A percentile compares a stretch with the other conserved stretches of the same genome.
Evolutionary conservation across 2,888 invertebrate species (phyloP).

Genomic region (Teinopalpus imperialis): DNA sequence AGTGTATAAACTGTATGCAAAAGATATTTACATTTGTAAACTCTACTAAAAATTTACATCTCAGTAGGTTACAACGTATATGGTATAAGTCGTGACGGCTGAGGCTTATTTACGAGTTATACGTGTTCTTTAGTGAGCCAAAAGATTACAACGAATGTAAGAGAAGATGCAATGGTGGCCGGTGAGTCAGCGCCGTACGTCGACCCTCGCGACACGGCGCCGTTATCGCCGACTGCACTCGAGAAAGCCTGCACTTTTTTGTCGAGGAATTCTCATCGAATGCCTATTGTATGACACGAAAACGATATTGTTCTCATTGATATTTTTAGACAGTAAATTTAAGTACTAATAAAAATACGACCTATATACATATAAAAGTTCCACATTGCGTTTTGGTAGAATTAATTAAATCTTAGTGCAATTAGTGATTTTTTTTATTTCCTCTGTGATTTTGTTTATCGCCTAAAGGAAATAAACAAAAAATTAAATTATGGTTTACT

Average conservation of each 20-base stretch:
- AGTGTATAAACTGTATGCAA: too few species aligned
- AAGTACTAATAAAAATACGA: too few species aligned
- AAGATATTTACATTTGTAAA: too few species aligned
- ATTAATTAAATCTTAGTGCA: too few species aligned
- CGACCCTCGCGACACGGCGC: conserved; percentile 59
- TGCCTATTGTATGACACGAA: conserved; percentile 13
- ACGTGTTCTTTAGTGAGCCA: neutral
- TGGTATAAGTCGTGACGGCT: neutral
- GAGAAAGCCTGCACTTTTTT: conserved; percentile 38
- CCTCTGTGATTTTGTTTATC: too few species aligned
- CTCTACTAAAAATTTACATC: too few species aligned
- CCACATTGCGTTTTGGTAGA: too few species aligned
- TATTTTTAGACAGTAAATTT: too few species aligned
- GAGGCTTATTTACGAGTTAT: neutral
- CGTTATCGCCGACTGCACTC: conserved; percentile 53
- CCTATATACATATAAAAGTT: too few species aligned
- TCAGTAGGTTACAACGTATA: neutral
- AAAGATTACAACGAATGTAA: conserved; percentile 39
- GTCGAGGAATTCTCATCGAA: conserved; percentile 27
- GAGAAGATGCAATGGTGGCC: conserved; percentile 44
- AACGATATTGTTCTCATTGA: neutral
- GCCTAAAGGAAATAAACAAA: too few species aligned
- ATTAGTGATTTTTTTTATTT: too few species aligned
- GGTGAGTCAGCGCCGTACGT: conserved; percentile 68
- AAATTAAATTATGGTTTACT: too few species aligned